These are phyloP conservation scores for Sarcophaga rosellei DNA, from an alignment of 2,888 invertebrate genomes.

Conservation along the genomic window DNA sequence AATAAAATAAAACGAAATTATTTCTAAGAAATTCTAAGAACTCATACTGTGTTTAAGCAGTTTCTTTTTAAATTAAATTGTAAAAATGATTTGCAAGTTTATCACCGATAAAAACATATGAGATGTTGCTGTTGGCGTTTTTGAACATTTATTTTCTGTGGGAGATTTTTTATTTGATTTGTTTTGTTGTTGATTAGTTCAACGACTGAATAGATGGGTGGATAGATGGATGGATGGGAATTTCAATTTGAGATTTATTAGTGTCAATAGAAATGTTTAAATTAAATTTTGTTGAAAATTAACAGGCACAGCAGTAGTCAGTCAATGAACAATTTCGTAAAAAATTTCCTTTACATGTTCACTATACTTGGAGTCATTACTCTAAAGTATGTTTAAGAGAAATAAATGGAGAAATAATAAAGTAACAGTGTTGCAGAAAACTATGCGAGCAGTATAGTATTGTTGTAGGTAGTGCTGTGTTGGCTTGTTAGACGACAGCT, in stretches of 20 bases:
- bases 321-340: background rate
- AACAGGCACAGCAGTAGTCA: background rate
- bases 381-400: no score
- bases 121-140: background rate
- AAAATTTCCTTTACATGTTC: background rate
- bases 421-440: no score
- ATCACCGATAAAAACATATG: background rate
- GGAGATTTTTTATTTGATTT: constrained; percentile 10
- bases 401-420: no score
- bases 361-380: no score
- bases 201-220: background rate
- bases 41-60: constrained; percentile 47
- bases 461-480: no score
- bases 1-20: constrained; percentile 28
- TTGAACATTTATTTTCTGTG: constrained; percentile 14
- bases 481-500: no score
- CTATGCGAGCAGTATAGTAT: no score
- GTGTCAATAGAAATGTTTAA: constrained; percentile 52
- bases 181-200: background rate
- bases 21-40: constrained; percentile 5
- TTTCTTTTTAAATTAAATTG: constrained; percentile 19
- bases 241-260: constrained; percentile 40
- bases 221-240: constrained; percentile 13
- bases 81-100: constrained; percentile 14
- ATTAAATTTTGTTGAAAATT: constrained; percentile 16